Base-by-base conservation (phyloP, 64 coral and sea anemone genomes). In the Actinia equina region DNA sequence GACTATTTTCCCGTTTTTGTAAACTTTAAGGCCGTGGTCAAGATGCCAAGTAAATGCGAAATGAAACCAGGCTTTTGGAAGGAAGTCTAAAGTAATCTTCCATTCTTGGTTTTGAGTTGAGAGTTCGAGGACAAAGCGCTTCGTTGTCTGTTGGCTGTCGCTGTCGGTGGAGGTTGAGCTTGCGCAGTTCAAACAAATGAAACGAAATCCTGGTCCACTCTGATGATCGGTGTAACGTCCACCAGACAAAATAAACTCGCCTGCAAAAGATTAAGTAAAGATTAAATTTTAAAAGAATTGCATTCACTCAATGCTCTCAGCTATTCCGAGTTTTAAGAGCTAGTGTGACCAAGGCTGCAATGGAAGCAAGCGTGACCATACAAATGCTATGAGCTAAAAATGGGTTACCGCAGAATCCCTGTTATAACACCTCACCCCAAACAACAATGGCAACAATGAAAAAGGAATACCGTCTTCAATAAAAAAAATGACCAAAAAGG, bases 41-140 rank as follows among this genome's bases (percentile, higher is more conserved):
- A 59, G n/a, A 42, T 88, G 49, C 94, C 94, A 96, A 0, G 91
- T 96, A 22, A 96, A 86, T 20, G 88, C 52, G 14, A 85, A 92
- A 52, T 96, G 94, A 88, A 90, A 96, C 94, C 94, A 96, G n/a
- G 85, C 67, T 44, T 37, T 63, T 1, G 94, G 91, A 26, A 96
- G 78, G 16, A 65, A 90, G 23, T 93, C 81, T 17, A 93, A 80
- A n/a, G 42, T 62, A 26, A 96, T 88, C 14, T 58, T 57, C 94
- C 94, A 96, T 53, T 84, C 83, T 52, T 90, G n/a, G 1, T 63
- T 87, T 55, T 76, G 62, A 59, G 91, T 93, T 70, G 94, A 89
- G 19, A 96, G 91, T 52, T 96, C 85, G 12, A 96, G 43, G 19
- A 93, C 45, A 49, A 93, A 93, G 6, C 12, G 74, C 76, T 83